Evolutionary conservation across 23 tunicate species (phyloP), one percentile per base, ranked within the genome.

Genomic region (Styela clava): DNA sequence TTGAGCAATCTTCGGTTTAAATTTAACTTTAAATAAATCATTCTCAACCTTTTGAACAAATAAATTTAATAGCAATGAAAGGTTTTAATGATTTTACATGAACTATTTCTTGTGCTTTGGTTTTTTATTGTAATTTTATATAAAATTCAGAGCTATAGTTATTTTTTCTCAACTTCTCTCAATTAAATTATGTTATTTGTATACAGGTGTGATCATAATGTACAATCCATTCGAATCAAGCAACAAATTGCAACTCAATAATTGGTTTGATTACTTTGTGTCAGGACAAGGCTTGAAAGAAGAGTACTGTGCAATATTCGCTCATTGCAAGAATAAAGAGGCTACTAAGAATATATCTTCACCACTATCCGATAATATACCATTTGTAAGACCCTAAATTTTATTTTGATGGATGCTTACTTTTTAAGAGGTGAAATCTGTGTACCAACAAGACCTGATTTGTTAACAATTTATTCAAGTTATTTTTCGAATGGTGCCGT

Each of bases 191-290:
- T 7, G 56, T 12, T 44, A 5, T 44, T 44, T 44, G 56, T 76
- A 52, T 33, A 44, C 67, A 93, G 98, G 98, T 22, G 93, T 93
- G 30, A 71, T 93, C 3, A 85, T 93, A 56, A 88, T 88, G 29
- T 93, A 74, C 83, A 87, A 93, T 78, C 93, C 92, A 30, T 37
- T 44, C 63, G 36, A 69, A 23, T 74, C 35, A 9, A 64, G 69
- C n/a, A 34, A 79, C n/a, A 52, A 68, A 3, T 83, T 82, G 0
- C 74, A 91, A 18, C 86, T 93, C 22, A 51, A 88, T 63, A 63
- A 79, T 20, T 88, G 74, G 52, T 93, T 65, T 86, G 73, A 84
- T 29, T 88, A 84, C 29, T 93, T 93, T 84, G 93, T 93, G 21
- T 24, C 81, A 2, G 79, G 81, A 24, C 84, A 78, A 31, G 88